Conservation (phyloP, 2,797 vertebrate species). For the Heteromormyrus szaboi region DNA sequence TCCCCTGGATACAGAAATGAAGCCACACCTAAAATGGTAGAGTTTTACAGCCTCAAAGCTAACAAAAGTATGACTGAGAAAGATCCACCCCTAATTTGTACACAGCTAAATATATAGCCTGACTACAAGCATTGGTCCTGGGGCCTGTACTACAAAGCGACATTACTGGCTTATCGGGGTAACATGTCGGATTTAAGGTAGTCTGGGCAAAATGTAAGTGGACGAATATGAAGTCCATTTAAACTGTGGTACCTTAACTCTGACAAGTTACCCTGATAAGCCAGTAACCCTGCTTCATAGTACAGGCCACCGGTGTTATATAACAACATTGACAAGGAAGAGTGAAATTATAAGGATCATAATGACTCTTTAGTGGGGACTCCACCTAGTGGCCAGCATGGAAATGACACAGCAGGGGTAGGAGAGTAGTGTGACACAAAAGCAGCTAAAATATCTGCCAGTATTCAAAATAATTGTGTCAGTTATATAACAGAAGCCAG, state of each 20-base stretch:
- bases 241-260: too few relatives aligned
- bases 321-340: background rate
- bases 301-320: background rate
- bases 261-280: too few relatives aligned
- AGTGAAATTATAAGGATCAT: background rate
- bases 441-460: background rate
- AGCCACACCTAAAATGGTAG: background rate
- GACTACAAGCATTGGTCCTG: background rate
- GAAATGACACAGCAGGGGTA: background rate
- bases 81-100: background rate
- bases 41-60: background rate
- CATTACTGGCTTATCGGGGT: too few relatives aligned
- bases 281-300: too few relatives aligned
- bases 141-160: too few relatives aligned
- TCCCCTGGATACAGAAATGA: background rate
- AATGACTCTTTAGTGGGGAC: background rate
- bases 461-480: background rate
- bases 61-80: background rate
- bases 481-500: background rate
- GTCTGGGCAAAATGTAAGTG: too few relatives aligned
- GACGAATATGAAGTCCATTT: too few relatives aligned
- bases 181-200: too few relatives aligned
- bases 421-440: background rate
- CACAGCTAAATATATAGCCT: background rate
- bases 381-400: background rate